A percentile compares a stretch with the other conserved stretches of the same genome.
phyloP scores from a whole-genome alignment of 2,113 vertebrate genomes.

The Apaloderma vittatum region DNA sequence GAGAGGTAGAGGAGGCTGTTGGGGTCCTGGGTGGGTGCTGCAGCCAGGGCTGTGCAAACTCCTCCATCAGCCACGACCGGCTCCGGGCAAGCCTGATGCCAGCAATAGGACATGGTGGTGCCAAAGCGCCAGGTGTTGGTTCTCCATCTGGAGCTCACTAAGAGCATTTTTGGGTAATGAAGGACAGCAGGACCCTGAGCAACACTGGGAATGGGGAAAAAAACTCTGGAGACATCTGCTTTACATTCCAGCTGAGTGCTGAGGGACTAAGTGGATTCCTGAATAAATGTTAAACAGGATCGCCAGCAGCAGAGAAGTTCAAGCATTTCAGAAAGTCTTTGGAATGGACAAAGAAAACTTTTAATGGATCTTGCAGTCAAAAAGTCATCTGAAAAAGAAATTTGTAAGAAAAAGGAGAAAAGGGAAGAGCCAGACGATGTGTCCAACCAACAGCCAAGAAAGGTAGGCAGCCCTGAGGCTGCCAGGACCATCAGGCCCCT shows the following conservation, averaged over 20 bases:
- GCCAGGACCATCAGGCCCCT: not conserved
- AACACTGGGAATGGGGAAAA: not conserved
- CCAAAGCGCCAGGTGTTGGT: not conserved
- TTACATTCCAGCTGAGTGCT: not conserved
- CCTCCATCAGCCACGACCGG: no score
- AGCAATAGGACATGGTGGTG: rapidly evolving
- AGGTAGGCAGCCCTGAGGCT: not conserved
- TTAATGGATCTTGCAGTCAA: constrained; percentile 8
- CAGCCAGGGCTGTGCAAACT: not conserved
- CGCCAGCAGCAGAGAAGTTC: not conserved
- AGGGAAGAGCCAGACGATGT: not conserved
- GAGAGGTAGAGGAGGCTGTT: not conserved
- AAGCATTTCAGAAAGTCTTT: not conserved
- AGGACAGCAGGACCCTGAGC: not conserved
- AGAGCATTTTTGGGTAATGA: not conserved
- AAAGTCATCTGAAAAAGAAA: not conserved
- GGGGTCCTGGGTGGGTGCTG: rapidly evolving
- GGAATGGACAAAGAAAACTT: not conserved
- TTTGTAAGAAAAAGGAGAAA: not conserved
- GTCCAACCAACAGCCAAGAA: not conserved
- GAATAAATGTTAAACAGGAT: constrained; percentile 7
- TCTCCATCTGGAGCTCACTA: not conserved
- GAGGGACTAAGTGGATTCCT: not conserved
- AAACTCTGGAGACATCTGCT: not conserved
- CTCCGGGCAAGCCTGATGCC: not conserved